Conservation (phyloP, 2,888 invertebrate genomes). For the Dicyrtomina minuta region DNA sequence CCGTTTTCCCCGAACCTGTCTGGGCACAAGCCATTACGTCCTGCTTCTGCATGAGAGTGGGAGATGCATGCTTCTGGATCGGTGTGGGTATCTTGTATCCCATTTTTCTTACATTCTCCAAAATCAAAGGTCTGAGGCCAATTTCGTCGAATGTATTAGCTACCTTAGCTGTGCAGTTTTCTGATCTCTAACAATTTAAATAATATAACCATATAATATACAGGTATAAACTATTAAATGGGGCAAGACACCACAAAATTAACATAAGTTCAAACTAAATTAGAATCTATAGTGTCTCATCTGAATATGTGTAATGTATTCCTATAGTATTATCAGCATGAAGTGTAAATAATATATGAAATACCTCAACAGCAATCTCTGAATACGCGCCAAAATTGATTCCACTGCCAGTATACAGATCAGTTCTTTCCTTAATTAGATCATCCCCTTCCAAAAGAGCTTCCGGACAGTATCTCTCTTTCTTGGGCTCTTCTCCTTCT, state of each 20-base stretch:
- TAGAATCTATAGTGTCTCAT: no score
- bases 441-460: conserved; percentile 71
- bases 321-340: no score
- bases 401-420: conserved; percentile 74
- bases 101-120: conserved; percentile 77
- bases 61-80: conserved; percentile 88
- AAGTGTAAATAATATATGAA: no score
- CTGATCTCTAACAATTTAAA: neutral
- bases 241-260: no score
- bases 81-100: conserved; percentile 86
- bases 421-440: conserved; percentile 57
- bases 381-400: conserved; percentile 91
- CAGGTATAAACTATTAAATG: no score
- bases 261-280: no score
- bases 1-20: conserved; percentile 89
- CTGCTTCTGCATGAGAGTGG: conserved; percentile 73
- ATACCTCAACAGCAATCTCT: conserved; percentile 80
- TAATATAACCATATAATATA: conserved; percentile 19
- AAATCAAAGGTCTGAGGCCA: conserved; percentile 67
- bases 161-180: conserved; percentile 59
- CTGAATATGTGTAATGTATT: no score
- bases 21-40: conserved; percentile 98
- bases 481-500: conserved; percentile 39
- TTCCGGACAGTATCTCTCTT: conserved; percentile 66
- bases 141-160: conserved; percentile 72